Evolutionary conservation across 2,888 invertebrate species (phyloP).

Genomic region (Unio pictorum): DNA sequence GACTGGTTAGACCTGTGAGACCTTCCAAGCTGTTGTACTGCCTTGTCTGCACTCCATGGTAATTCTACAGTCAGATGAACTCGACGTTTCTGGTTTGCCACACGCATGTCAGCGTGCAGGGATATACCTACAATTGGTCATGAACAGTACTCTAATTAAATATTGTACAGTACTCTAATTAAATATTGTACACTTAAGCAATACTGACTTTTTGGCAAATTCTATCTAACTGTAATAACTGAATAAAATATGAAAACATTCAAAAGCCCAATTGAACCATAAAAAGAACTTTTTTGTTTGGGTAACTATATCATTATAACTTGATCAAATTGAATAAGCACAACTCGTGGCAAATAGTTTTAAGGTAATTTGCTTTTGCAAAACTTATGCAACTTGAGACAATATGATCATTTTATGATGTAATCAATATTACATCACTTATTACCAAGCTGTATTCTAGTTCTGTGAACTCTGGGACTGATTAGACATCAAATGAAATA

Average conservation of each 20-base stretch:
- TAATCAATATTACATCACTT: too few species aligned
- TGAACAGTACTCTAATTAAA: not conserved
- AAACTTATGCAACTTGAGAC: too few species aligned
- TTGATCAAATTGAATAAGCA: too few species aligned
- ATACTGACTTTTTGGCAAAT: not conserved
- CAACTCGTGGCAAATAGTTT: too few species aligned
- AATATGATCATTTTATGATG: too few species aligned
- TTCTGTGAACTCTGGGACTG: too few species aligned
- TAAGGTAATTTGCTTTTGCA: too few species aligned
- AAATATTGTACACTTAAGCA: not conserved
- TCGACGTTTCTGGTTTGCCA: conserved; percentile 61
- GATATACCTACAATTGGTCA: conserved; percentile 60
- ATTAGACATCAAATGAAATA: too few species aligned
- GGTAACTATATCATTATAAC: too few species aligned
- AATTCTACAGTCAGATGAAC: conserved; percentile 69
- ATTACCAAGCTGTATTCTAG: too few species aligned
- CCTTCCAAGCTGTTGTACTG: conserved; percentile 69
- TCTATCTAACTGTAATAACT: not conserved
- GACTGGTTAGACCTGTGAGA: conserved; percentile 70
- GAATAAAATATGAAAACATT: not conserved
- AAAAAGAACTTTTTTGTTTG: not conserved
- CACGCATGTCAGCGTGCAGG: conserved; percentile 66
- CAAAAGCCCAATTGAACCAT: not conserved
- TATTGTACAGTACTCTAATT: not conserved
- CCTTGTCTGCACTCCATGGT: conserved; percentile 71